A percentile compares a stretch with the other conserved stretches of the same genome.
These are phyloP conservation scores for Takifugu bimaculatus DNA, from an alignment of 2,113 vertebrate species.

Conservation along the genomic window DNA sequence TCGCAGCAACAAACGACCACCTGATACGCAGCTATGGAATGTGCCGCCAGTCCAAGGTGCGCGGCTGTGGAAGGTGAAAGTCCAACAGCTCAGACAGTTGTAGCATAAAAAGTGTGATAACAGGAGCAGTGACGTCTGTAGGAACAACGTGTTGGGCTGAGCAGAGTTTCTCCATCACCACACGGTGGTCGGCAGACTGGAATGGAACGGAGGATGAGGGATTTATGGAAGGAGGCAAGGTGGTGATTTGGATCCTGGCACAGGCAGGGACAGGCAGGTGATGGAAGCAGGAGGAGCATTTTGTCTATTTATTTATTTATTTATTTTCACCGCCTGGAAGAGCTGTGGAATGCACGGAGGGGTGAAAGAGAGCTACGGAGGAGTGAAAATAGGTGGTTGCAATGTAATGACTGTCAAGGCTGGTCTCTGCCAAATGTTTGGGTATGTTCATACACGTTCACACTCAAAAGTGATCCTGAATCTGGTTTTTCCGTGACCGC, in stretches of 20 bases:
- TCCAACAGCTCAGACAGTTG: slow-evolving; percentile 20
- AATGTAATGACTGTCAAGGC: slow-evolving; percentile 17
- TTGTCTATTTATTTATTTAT: neutral
- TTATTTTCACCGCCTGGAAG: slow-evolving; percentile 8
- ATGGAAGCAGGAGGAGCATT: slow-evolving; percentile 13
- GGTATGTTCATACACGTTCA: slow-evolving; percentile 32
- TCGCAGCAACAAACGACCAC: slow-evolving; percentile 25
- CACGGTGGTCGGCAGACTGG: neutral
- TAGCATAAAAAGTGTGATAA: neutral
- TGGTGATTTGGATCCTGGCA: slow-evolving; percentile 38
- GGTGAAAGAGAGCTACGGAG: neutral
- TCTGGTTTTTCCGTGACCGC: too few relatives aligned
- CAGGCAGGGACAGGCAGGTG: slow-evolving; percentile 57
- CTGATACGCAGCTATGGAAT: slow-evolving; percentile 64
- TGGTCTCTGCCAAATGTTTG: slow-evolving; percentile 43
- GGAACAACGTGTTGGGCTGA: neutral
- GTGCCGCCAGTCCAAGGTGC: slow-evolving; percentile 30
- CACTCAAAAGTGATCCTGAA: too few relatives aligned
- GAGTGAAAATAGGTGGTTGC: slow-evolving; percentile 8
- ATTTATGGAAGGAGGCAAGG: slow-evolving; percentile 52
- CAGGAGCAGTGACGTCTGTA: neutral
- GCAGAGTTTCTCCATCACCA: neutral
- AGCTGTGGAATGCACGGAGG: slow-evolving; percentile 20
- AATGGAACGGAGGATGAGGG: slow-evolving; percentile 3
- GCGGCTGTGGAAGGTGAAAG: slow-evolving; percentile 34